Percentiles rank a stretch among this genome's conserved stretches.
phyloP scores from a whole-genome alignment of 1,140 invertebrate genomes.

The Cherax quadricarinatus region DNA sequence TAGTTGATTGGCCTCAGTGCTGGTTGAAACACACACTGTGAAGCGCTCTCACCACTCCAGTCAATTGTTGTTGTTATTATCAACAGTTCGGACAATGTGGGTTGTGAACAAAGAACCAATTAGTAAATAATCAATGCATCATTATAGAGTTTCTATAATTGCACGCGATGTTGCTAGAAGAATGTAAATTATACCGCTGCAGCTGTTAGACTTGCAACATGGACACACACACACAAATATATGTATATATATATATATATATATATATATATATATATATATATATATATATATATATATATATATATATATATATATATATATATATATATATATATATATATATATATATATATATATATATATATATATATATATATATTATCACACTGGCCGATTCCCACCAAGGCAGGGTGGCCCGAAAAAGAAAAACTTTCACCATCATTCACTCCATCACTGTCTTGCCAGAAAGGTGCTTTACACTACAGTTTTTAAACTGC shows the following conservation, averaged over 20 bases:
- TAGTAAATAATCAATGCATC: neutral
- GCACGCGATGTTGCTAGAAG: neutral
- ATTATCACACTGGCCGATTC: no score
- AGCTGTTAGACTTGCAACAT: neutral
- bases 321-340: neutral
- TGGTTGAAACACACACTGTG: no score
- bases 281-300: conserved; percentile 4
- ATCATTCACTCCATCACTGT: no score
- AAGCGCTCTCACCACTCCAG: no score
- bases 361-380: neutral
- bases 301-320: neutral
- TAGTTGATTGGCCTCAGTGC: no score
- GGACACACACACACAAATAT: neutral
- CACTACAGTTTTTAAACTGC: no score
- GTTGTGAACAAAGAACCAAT: neutral
- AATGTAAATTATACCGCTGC: neutral
- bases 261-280: conserved; percentile 1
- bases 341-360: neutral
- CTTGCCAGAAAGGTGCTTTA: no score
- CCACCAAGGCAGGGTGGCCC: no score
- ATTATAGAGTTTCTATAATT: neutral
- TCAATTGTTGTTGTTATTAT: no score
- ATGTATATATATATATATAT: neutral
- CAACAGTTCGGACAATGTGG: no score
- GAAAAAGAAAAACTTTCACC: no score